Evolutionary conservation across 2,888 invertebrate species (phyloP).

Genomic region (Tetragonisca angustula): DNA sequence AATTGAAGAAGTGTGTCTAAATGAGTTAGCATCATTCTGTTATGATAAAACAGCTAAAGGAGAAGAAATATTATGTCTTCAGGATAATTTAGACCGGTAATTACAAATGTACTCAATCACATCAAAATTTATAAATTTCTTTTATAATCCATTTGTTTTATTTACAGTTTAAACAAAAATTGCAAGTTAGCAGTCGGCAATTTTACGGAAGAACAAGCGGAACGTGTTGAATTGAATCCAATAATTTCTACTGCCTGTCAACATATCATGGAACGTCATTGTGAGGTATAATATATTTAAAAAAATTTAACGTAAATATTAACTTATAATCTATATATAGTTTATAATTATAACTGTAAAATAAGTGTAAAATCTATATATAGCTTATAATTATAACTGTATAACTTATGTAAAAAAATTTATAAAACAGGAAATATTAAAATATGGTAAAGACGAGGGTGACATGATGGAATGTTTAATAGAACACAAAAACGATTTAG

Average conservation of each 20-base stretch:
- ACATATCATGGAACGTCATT: slow-evolving; percentile 91
- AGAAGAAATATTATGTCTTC: slow-evolving; percentile 96
- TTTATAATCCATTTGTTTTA: slow-evolving; percentile 14
- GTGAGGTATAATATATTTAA: slow-evolving; percentile 84
- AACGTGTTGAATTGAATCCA: slow-evolving; percentile 95
- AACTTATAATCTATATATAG: background rate
- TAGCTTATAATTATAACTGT: background rate
- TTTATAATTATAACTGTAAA: background rate
- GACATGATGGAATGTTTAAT: slow-evolving; percentile 98
- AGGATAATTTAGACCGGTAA: slow-evolving; percentile 90
- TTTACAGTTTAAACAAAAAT: slow-evolving; percentile 81
- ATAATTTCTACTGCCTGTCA: slow-evolving; percentile 93
- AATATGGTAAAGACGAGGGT: slow-evolving; percentile 91
- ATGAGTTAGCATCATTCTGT: slow-evolving; percentile 93
- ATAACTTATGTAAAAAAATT: slow-evolving; percentile 7
- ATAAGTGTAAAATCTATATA: too few relatives aligned
- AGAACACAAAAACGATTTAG: slow-evolving; percentile 94
- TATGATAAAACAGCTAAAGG: slow-evolving; percentile 93
- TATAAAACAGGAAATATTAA: slow-evolving; percentile 85
- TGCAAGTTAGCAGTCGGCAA: slow-evolving; percentile 92
- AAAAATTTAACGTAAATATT: slow-evolving; percentile 7
- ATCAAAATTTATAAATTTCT: background rate
- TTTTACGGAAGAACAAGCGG: slow-evolving; percentile 95
- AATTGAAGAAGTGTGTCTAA: slow-evolving; percentile 95
- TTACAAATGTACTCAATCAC: background rate